Conservation (phyloP, 2,113 vertebrate genomes). For the Baryphthengus martii region DNA sequence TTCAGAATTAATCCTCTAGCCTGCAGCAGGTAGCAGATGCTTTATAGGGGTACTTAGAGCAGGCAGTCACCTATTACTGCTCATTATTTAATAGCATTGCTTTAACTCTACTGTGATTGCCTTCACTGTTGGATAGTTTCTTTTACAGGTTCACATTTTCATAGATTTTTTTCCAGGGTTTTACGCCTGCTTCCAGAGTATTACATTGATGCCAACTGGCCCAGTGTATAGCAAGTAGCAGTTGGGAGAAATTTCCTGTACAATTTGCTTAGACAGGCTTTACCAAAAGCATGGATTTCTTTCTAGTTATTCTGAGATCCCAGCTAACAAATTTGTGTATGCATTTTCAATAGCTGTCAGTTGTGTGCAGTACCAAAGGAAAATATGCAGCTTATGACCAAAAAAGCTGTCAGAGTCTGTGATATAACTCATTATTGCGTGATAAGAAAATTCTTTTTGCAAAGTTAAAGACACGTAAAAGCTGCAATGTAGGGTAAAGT, state of each 20-base stretch:
- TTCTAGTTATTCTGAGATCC: not conserved
- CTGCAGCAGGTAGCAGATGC: conserved; percentile 39
- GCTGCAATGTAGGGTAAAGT: not conserved
- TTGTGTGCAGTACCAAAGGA: not conserved
- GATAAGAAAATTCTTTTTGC: not conserved
- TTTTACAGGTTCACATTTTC: not conserved
- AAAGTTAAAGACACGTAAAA: not conserved
- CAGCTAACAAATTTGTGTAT: not conserved
- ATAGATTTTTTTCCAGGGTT: not conserved
- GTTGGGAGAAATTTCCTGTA: not conserved
- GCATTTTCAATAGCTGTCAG: not conserved
- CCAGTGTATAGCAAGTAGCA: not conserved
- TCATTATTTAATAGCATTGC: conserved; percentile 55
- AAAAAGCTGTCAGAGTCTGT: not conserved
- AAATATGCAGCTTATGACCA: not conserved
- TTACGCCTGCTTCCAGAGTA: conserved; percentile 54
- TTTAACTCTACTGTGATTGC: not conserved
- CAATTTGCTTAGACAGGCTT: not conserved
- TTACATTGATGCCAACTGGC: conserved; percentile 5
- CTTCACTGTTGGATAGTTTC: not conserved
- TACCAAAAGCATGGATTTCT: not conserved
- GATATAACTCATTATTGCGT: not conserved
- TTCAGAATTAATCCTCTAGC: conserved; percentile 18
- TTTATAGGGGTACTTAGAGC: not conserved
- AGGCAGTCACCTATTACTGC: conserved; percentile 21